These are phyloP conservation scores for Myotis findleyi DNA, from an alignment of 2,797 vertebrate genomes.

Conservation along the genomic window DNA sequence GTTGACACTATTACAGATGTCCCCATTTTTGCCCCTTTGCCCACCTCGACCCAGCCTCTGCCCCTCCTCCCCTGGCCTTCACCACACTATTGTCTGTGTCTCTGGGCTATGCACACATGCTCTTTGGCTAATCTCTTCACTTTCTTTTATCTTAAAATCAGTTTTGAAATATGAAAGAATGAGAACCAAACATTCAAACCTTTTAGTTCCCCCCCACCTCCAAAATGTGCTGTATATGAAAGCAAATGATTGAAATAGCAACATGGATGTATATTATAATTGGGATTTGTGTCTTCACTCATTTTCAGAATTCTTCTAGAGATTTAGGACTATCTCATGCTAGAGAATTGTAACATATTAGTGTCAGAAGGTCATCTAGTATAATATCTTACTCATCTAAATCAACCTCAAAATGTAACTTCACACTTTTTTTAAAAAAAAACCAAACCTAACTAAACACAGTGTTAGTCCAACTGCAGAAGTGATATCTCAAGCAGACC, in stretches of 20 bases:
- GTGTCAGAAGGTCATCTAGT: background rate
- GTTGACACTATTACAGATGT: background rate
- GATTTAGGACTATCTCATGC: background rate
- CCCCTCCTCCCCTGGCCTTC: no score
- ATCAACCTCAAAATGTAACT: background rate
- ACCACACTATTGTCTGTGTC: background rate
- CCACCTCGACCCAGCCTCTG: background rate
- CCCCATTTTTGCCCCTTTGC: background rate
- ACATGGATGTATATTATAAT: background rate
- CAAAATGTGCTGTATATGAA: background rate
- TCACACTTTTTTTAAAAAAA: background rate
- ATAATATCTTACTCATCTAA: background rate
- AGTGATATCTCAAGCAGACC: background rate
- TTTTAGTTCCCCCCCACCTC: background rate
- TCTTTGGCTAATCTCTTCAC: background rate
- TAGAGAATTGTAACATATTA: background rate
- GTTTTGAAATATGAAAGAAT: constrained; percentile 33
- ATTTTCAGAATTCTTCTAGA: background rate
- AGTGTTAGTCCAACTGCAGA: background rate
- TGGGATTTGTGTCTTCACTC: background rate
- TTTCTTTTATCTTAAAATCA: background rate
- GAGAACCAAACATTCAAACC: background rate
- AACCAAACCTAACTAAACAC: background rate
- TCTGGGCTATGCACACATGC: background rate
- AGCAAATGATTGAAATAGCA: constrained; percentile 36